Evolutionary conservation across 1,140 invertebrate genomes (phyloP), one percentile per base, ranked within the genome.

Genomic region (Brachystomella parvula): DNA sequence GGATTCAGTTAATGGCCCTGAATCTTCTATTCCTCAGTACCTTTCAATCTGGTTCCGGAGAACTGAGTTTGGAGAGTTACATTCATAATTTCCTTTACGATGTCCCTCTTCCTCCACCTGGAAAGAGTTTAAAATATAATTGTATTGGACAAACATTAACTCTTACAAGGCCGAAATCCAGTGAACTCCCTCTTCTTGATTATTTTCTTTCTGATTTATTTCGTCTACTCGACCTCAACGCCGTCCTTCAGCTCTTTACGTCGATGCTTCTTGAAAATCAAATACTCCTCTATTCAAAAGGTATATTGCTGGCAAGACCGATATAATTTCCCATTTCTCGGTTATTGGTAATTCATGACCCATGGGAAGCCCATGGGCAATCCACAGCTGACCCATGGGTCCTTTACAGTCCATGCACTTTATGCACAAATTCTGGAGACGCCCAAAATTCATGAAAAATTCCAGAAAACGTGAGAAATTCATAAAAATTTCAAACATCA

Each of bases 191-290:
- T 2, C 82, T 97, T 69, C 86, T 98, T 67, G 96, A 99, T 77
- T 98, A 95, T 78, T 86, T 94, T 0, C 77, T 98, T 29, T 84
- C 89, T 71, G 83, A 94, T 65, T 83, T 98, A 74, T 96, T 98
- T 76, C 81, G 83, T 21, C 84, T 88, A 74, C 80, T 98, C 35
- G 92, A 92, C 31, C 85, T 95, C 2, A 92, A 97, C 69, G 90
- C 88, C 76, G 85, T 96, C 31, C 83, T 99, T 35, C 89, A 94
- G 75, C 80, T 98, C n/a, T 92, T 97, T 75, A 94, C 94, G 2
- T 95, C 94, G 81, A 87, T 98, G 30, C 81, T 99, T 17, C 79
- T 99, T 9, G 96, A 99, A 81, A 93, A 98, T 80, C 96, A 99
- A 82, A 88, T 98, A 44, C 82, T 99, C 35, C 81, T 99, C 15